Evolutionary conservation across 1,140 invertebrate species (phyloP), one percentile per base, ranked within the genome.

Genomic region (Drosophila nigrodunni): DNA sequence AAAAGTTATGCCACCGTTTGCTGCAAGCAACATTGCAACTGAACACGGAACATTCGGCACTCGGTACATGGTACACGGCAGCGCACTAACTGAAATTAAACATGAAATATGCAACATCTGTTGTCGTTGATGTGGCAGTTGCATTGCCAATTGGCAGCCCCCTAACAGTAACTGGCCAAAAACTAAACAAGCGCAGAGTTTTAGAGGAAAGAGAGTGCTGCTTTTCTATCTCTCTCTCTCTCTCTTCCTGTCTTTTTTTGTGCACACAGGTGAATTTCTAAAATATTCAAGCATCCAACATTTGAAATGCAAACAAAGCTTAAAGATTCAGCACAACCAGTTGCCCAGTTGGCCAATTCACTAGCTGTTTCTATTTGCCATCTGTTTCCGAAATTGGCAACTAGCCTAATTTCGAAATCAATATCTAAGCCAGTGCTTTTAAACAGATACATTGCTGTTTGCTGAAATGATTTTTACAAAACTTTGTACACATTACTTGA

Each of bases 71-170:
- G 25, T 6, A 30, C 25, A 30, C 25, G 25, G 25, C 25, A 30
- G 47, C 69, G 77, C 73, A 88, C 82, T 87, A 88, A 83, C 82
- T 83, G 80, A 88, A 88, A 88, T 88, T 88, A 89, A 88, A 88
- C 83, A 89, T 88, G 85, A 89, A 88, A 88, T 78, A 89, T 88
- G 80, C 83, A 88, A 39, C 80, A 73, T 49, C 49, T 62, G 44
- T 15, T 49, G 54, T 5, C 59, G 21, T 13, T 43, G 43, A 25
- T 35, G 46, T 62, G 72, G 50, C 77, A 79, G 68, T 41, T 59
- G 61, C 41, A 47, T 35, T 49, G 52, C 67, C 68, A 88, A 77
- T 80, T 47, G 59, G 13, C 70, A 54, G 61, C 57, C 62, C 34
- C 47, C 55, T 58, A 57, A 18, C 37, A 30, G 13, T 37, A 64